Conservation (phyloP, 2,113 vertebrate species). For the Gymnogyps californianus region DNA sequence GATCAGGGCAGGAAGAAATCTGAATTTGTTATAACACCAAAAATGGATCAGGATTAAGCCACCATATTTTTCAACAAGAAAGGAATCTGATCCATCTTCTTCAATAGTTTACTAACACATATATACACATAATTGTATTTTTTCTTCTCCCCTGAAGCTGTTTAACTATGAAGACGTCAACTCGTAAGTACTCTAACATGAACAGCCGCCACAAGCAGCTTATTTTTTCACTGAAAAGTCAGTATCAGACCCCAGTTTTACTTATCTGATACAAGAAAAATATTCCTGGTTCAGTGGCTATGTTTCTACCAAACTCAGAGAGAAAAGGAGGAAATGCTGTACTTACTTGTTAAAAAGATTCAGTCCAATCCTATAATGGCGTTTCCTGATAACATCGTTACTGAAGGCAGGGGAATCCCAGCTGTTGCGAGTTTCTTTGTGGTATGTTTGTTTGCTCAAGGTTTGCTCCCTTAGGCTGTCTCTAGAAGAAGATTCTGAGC, state of each 20-base stretch:
- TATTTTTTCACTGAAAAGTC: neutral
- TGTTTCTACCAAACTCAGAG: neutral
- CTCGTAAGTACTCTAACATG: neutral
- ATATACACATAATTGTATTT: neutral
- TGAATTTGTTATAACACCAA: neutral
- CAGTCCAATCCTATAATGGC: constrained; percentile 94
- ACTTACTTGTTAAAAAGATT: constrained; percentile 99
- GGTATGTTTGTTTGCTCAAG: constrained; percentile 95
- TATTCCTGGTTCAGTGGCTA: neutral
- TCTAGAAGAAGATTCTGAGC: constrained; percentile 92
- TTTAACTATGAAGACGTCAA: neutral
- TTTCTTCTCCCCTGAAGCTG: neutral
- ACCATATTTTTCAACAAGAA: neutral
- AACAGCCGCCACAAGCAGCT: neutral
- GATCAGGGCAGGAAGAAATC: neutral
- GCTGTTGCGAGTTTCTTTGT: constrained; percentile 97
- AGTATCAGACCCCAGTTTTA: neutral
- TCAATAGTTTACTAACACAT: neutral
- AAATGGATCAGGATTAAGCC: neutral
- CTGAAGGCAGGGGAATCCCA: constrained; percentile 98
- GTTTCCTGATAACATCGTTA: constrained; percentile 93
- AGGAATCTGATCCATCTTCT: neutral
- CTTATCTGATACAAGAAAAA: neutral
- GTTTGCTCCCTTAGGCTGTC: constrained; percentile 95
- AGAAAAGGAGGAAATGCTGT: neutral